These are phyloP conservation scores for Magallana nippona DNA, from an alignment of 2,888 invertebrate species.

Conservation along the genomic window DNA sequence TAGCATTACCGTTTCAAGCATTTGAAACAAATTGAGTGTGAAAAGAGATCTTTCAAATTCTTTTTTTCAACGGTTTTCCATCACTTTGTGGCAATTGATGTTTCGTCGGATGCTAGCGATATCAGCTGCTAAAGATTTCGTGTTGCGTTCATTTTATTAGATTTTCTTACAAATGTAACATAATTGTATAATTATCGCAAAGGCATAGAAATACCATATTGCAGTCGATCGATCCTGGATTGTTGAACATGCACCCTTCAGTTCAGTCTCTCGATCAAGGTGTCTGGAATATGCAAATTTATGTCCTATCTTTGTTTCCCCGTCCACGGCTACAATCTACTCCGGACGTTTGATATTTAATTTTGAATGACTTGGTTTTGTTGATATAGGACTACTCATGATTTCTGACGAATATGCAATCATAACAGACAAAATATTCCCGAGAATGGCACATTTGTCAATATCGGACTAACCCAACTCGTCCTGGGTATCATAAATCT, in stretches of 20 bases:
- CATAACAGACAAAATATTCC: constrained; percentile 20
- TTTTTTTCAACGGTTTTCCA: constrained; percentile 12
- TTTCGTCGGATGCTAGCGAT: constrained; percentile 7
- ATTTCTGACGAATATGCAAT: constrained; percentile 17
- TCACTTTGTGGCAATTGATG: constrained; percentile 23
- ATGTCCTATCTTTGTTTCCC: constrained; percentile 17
- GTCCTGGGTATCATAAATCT: constrained; percentile 33
- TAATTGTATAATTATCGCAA: constrained; percentile 20
- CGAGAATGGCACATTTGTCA: constrained; percentile 29
- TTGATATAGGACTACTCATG: constrained; percentile 31
- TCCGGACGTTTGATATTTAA: constrained; percentile 30
- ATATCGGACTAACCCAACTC: constrained; percentile 10
- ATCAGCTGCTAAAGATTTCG: constrained; percentile 4
- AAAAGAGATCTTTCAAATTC: constrained; percentile 33
- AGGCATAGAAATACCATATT: constrained; percentile 29
- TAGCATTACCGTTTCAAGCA: constrained; percentile 33
- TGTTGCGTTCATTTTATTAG: constrained; percentile 18
- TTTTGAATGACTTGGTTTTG: constrained; percentile 23
- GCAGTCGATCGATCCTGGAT: constrained; percentile 3
- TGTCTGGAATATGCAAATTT: constrained; percentile 16
- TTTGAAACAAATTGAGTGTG: constrained; percentile 35
- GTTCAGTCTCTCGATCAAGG: not conserved
- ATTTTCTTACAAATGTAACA: constrained; percentile 31
- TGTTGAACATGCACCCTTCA: not conserved
- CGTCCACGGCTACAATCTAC: constrained; percentile 8